phyloP scores from a whole-genome alignment of 2,113 vertebrate species.

The Pomatorhinus ruficollis region DNA sequence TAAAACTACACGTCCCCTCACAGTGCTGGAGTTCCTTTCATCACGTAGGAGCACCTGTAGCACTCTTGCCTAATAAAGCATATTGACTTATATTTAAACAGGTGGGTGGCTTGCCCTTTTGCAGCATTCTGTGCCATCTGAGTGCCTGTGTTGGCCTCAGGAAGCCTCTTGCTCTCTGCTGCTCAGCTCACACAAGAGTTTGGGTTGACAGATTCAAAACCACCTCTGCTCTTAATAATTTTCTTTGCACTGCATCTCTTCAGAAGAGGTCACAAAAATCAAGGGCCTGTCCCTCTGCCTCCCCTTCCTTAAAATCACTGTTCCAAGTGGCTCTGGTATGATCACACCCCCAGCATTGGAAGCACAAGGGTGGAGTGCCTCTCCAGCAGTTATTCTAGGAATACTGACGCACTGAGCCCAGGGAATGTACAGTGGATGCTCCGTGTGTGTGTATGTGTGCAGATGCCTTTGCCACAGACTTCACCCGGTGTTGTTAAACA shows the following conservation, averaged over 20 bases:
- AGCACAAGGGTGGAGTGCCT: constrained; percentile 53
- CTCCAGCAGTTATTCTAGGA: constrained; percentile 63
- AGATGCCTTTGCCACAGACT: constrained; percentile 34
- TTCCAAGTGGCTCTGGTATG: background rate
- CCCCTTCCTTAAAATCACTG: background rate
- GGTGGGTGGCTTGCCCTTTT: background rate
- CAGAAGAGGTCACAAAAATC: background rate
- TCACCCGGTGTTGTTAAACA: constrained; percentile 31
- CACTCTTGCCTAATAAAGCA: constrained; percentile 31
- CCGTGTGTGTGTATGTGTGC: background rate
- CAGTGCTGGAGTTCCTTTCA: background rate
- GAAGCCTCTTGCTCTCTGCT: background rate
- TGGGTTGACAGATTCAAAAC: background rate
- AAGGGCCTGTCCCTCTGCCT: background rate
- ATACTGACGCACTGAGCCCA: constrained; percentile 6
- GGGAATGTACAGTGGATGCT: constrained; percentile 3
- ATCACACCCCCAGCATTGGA: background rate
- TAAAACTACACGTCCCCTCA: background rate
- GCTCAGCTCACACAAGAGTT: background rate
- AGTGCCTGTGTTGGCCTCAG: background rate
- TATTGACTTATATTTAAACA: constrained; percentile 44
- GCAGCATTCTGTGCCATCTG: background rate
- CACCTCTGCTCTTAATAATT: background rate
- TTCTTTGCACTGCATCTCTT: background rate
- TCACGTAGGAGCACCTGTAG: background rate